Evolutionary conservation across 2,113 vertebrate genomes (phyloP).

Genomic region (Garra rufa): DNA sequence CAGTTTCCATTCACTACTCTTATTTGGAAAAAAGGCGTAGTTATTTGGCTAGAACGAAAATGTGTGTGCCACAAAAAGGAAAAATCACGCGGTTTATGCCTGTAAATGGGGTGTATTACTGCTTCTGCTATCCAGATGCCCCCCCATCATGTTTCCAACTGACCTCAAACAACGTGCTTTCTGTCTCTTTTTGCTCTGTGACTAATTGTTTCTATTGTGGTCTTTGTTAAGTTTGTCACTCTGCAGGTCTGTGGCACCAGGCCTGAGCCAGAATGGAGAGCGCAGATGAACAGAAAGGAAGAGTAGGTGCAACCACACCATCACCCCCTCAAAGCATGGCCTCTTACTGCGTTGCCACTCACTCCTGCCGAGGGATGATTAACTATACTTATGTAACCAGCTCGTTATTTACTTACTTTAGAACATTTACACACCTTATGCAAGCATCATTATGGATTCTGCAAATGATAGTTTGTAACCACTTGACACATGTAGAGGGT

Average conservation of each 20-base stretch:
- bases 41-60: too few species aligned
- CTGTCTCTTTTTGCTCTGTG: constrained; percentile 42
- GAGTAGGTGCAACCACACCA: constrained; percentile 67
- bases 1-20: too few species aligned
- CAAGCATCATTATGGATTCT: neutral
- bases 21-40: too few species aligned
- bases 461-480: neutral
- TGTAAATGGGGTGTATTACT: neutral
- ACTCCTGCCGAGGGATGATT: constrained; percentile 58
- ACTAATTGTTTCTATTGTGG: constrained; percentile 56
- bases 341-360: constrained; percentile 46
- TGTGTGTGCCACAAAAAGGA: neutral
- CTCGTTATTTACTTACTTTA: constrained; percentile 1
- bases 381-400: constrained; percentile 53
- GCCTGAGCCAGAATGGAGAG: constrained; percentile 59
- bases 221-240: constrained; percentile 49
- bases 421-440: neutral
- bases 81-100: neutral
- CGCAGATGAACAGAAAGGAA: constrained; percentile 67
- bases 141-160: neutral
- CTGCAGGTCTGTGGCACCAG: constrained; percentile 38
- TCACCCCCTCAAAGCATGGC: constrained; percentile 75
- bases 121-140: neutral
- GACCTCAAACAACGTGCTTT: neutral
- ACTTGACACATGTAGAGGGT: neutral